These are phyloP conservation scores for Aromia moschata DNA, from an alignment of 2,888 invertebrate species.

Conservation along the genomic window DNA sequence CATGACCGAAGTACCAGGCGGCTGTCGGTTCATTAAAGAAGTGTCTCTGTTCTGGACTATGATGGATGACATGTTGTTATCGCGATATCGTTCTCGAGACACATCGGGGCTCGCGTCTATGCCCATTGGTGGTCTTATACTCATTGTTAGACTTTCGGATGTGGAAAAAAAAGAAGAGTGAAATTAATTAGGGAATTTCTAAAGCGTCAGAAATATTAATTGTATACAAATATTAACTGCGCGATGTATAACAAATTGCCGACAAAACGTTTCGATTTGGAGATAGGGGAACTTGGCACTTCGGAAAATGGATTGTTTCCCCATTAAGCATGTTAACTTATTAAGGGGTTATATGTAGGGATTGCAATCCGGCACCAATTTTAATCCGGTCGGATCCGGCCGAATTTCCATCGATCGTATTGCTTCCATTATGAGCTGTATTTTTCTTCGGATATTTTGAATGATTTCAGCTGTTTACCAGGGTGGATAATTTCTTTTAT, in stretches of 20 bases:
- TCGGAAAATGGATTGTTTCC: too few relatives aligned
- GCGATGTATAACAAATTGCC: conserved; percentile 1
- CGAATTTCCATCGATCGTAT: too few relatives aligned
- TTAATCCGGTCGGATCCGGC: too few relatives aligned
- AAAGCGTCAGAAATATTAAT: conserved; percentile 25
- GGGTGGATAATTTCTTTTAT: too few relatives aligned
- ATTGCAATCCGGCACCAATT: too few relatives aligned
- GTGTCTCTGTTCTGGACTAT: conserved; percentile 59
- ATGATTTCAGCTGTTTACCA: too few relatives aligned
- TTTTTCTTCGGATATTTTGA: too few relatives aligned
- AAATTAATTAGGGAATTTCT: conserved; percentile 25
- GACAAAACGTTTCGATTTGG: background rate
- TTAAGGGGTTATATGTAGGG: too few relatives aligned
- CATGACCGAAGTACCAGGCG: conserved; percentile 54
- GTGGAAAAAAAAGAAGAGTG: conserved; percentile 27
- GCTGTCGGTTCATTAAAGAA: conserved; percentile 62
- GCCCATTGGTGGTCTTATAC: conserved; percentile 51
- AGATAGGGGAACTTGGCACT: background rate
- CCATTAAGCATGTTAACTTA: too few relatives aligned
- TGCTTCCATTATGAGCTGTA: too few relatives aligned
- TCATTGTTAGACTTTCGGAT: conserved; percentile 23
- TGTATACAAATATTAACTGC: conserved; percentile 13
- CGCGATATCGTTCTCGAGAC: conserved; percentile 56
- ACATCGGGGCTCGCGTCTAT: conserved; percentile 54
- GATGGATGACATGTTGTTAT: conserved; percentile 62